phyloP scores from a whole-genome alignment of 2,888 invertebrate species.

The Dromius quadrimaculatus region DNA sequence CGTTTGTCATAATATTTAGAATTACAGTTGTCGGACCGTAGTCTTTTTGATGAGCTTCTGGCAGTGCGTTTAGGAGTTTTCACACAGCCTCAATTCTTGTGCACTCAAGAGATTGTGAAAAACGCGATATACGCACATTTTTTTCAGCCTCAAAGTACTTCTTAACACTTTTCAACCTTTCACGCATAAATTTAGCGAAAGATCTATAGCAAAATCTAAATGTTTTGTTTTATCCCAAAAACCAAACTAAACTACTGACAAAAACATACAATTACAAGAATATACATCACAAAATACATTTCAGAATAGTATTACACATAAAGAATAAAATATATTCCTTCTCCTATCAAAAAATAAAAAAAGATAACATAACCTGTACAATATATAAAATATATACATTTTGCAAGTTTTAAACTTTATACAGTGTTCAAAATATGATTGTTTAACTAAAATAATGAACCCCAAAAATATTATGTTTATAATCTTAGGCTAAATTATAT shows the following conservation, averaged over 20 bases:
- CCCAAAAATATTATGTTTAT: constrained; percentile 2
- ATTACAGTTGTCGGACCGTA: too few relatives aligned
- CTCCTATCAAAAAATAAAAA: constrained; percentile 20
- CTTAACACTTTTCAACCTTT: too few relatives aligned
- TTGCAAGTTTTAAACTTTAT: constrained; percentile 26
- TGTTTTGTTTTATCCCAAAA: too few relatives aligned
- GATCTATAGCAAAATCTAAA: too few relatives aligned
- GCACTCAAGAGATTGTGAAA: too few relatives aligned
- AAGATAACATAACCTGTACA: constrained; percentile 17
- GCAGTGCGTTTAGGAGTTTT: too few relatives aligned
- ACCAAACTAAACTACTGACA: neutral
- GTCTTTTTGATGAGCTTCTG: too few relatives aligned
- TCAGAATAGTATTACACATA: constrained; percentile 6
- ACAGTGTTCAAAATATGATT: neutral
- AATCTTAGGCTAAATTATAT: constrained; percentile 11
- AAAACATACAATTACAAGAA: constrained; percentile 34
- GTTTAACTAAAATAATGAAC: constrained; percentile 8
- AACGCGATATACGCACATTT: too few relatives aligned
- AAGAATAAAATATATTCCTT: constrained; percentile 1
- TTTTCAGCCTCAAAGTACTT: too few relatives aligned
- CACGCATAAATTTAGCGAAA: too few relatives aligned
- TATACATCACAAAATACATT: constrained; percentile 23
- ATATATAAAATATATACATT: constrained; percentile 28
- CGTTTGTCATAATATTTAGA: too few relatives aligned
- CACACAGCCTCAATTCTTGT: too few relatives aligned